Percentiles rank a stretch among this genome's conserved stretches.
Evolutionary conservation across 2,113 vertebrate genomes (phyloP).

Genomic region (Terrapene triunguis): DNA sequence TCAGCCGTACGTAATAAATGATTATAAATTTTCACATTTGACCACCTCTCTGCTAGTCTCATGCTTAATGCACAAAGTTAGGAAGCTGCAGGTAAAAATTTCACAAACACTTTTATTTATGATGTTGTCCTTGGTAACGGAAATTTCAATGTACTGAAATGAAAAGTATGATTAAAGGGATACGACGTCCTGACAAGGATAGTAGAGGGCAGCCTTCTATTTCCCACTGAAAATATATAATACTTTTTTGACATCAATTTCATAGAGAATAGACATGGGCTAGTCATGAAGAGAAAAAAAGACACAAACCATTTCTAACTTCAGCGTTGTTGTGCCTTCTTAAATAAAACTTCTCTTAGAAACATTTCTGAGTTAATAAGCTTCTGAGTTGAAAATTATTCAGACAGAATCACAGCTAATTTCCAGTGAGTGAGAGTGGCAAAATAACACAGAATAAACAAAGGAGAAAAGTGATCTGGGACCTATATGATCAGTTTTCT

Average conservation of each 20-base stretch:
- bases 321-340: slow-evolving; percentile 64
- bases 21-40: slow-evolving; percentile 96
- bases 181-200: slow-evolving; percentile 87
- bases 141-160: slow-evolving; percentile 98
- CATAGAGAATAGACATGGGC: slow-evolving; percentile 90
- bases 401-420: slow-evolving; percentile 29
- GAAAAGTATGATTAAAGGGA: slow-evolving; percentile 98
- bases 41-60: slow-evolving; percentile 86
- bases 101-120: slow-evolving; percentile 96
- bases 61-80: slow-evolving; percentile 89
- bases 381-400: slow-evolving; percentile 35
- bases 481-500: background rate
- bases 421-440: slow-evolving; percentile 18
- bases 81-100: slow-evolving; percentile 91
- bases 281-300: slow-evolving; percentile 80
- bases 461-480: background rate
- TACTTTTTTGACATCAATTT: slow-evolving; percentile 91
- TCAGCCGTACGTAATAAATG: slow-evolving; percentile 90
- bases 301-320: slow-evolving; percentile 81
- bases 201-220: slow-evolving; percentile 89
- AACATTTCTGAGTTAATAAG: slow-evolving; percentile 40
- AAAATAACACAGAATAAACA: background rate
- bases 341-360: slow-evolving; percentile 67
- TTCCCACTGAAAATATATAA: slow-evolving; percentile 91
- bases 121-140: slow-evolving; percentile 95